A percentile compares a stretch with the other conserved stretches of the same genome.
These are phyloP conservation scores for Solen grandis DNA, from an alignment of 1,140 invertebrate genomes.

Conservation along the genomic window DNA sequence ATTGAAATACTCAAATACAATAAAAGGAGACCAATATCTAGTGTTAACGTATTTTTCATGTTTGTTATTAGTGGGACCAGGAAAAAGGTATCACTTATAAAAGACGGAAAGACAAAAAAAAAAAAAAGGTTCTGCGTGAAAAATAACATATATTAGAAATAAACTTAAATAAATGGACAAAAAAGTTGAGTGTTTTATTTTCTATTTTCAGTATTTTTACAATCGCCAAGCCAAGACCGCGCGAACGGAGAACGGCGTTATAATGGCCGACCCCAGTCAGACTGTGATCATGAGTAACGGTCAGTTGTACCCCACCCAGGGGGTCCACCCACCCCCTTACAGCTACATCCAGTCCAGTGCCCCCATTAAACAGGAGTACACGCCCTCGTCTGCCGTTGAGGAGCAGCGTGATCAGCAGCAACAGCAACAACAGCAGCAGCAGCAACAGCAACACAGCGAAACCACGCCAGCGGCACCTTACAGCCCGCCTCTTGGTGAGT, in stretches of 20 bases:
- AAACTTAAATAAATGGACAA: too few species aligned
- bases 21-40: too few species aligned
- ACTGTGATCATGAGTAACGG: constrained; percentile 46
- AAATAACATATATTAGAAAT: too few species aligned
- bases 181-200: neutral
- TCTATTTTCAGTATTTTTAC: constrained; percentile 36
- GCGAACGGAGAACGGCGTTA: constrained; percentile 44
- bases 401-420: constrained; percentile 37
- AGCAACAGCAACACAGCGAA: neutral
- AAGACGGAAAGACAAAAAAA: too few species aligned
- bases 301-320: constrained; percentile 37
- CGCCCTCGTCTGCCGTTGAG: constrained; percentile 38
- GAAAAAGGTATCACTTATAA: too few species aligned
- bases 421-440: neutral
- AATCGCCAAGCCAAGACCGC: constrained; percentile 35
- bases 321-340: constrained; percentile 40
- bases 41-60: too few species aligned
- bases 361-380: constrained; percentile 53
- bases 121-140: too few species aligned
- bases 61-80: too few species aligned
- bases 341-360: constrained; percentile 18
- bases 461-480: constrained; percentile 14
- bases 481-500: constrained; percentile 42
- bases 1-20: too few species aligned
- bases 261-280: constrained; percentile 33